Base-by-base conservation (phyloP, 35 echinoderm and acorn worm species). In the Apostichopus parvimensis region DNA sequence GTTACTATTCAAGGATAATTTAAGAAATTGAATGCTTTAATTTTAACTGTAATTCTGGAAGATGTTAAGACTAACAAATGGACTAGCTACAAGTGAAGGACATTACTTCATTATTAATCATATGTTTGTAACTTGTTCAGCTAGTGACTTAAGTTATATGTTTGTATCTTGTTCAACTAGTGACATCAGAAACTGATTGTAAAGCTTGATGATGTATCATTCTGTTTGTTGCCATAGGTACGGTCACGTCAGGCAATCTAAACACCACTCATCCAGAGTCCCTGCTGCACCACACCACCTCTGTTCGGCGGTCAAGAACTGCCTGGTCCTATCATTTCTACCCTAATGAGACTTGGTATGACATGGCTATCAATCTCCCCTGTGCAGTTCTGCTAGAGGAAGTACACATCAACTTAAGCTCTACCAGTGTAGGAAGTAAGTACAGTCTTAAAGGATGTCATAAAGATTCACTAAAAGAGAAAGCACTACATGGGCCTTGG, bases 311-410 rank as follows among this genome's bases (percentile, higher is more conserved):
- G 56, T 93, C 95, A 77, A 87, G 97, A 52, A 91, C 95, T 78
- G 95, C 97, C 56, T 99, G 97, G 97, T 96, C 97, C 8, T 95
- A 99, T 77, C 95, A 96, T 20, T 99, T 99, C 93, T 99, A 96
- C 77, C 95, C 97, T 0, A 93, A 99, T 75, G 97, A 99, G 78
- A 90, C 93, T 1, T 99, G 97, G 97, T 99, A 95, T 93, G 95
- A 99, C 75, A 93, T 99, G 58, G 94, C 95, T 77, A 95, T 99
- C 79, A 94, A 93, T 12, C 89, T 99, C 73, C 97, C 97, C 55
- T 90, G 93, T 92, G 97, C 97, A 58, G 87, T 99, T 22, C 78
- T 99, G 17, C 87, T 99, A 20, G 91, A 96, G 77, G 97, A 99
- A 92, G 91, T 99, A 24, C 94, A 96, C 24, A 95, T 99, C 90